Conservation (phyloP, 2,113 vertebrate species). For the Oryzias celebensis region DNA sequence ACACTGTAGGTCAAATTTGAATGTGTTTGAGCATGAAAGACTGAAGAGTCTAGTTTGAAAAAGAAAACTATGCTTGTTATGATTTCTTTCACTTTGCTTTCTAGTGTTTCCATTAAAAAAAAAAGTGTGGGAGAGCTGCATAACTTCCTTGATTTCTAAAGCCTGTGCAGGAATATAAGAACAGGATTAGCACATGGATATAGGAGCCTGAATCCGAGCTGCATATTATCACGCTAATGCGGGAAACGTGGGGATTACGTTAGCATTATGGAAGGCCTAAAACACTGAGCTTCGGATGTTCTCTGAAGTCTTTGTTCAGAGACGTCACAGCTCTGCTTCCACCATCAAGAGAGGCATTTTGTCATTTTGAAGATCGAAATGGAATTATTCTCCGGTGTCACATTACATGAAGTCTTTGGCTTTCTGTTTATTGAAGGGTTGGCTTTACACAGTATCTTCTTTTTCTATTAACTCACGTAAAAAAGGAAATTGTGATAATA, state of each 20-base stretch:
- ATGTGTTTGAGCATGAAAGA: constrained; percentile 30
- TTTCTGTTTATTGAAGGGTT: constrained; percentile 36
- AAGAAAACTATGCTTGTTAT: constrained; percentile 9
- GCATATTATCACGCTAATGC: constrained; percentile 33
- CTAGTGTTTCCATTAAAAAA: too few species aligned
- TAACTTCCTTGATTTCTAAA: constrained; percentile 35
- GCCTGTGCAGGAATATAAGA: constrained; percentile 39
- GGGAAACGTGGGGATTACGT: constrained; percentile 23
- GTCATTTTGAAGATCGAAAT: constrained; percentile 43
- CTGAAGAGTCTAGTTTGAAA: background rate
- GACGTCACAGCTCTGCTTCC: constrained; percentile 20
- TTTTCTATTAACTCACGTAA: background rate
- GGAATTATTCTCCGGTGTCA: constrained; percentile 55
- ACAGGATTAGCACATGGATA: constrained; percentile 44
- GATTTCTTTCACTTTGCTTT: constrained; percentile 9
- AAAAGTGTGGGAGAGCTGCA: constrained; percentile 2
- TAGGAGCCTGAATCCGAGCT: constrained; percentile 23
- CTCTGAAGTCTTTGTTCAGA: constrained; percentile 35
- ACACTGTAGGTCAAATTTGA: constrained; percentile 40
- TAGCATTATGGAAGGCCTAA: constrained; percentile 22
- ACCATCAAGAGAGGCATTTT: constrained; percentile 10
- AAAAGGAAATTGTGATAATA: too few species aligned
- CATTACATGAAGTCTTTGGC: constrained; percentile 40
- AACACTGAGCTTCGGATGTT: constrained; percentile 25
- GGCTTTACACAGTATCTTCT: constrained; percentile 34